phyloP scores from a whole-genome alignment of 1,140 invertebrate species.

The Triops longicaudatus region DNA sequence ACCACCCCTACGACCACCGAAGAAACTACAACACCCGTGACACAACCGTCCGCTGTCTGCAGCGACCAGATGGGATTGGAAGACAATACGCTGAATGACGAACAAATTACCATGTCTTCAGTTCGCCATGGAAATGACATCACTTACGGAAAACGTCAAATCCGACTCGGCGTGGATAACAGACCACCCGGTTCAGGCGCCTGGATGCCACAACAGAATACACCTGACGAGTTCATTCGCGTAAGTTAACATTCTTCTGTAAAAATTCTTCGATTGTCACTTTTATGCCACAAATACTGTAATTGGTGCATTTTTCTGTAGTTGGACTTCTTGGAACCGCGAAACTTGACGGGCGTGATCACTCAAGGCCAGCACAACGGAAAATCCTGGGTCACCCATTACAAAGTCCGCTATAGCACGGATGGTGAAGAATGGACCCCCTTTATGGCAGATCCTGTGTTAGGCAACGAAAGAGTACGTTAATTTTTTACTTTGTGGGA shows the following conservation, averaged over 20 bases:
- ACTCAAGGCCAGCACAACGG: slow-evolving; percentile 54
- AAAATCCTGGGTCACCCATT: slow-evolving; percentile 61
- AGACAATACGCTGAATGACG: slow-evolving; percentile 44
- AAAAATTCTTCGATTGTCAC: not conserved
- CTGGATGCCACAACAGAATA: slow-evolving; percentile 53
- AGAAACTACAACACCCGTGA: slow-evolving; percentile 18
- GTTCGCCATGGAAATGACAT: slow-evolving; percentile 36
- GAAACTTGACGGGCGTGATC: slow-evolving; percentile 66
- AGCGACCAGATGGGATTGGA: slow-evolving; percentile 56
- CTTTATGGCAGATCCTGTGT: slow-evolving; percentile 44
- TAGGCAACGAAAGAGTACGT: not conserved
- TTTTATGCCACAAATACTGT: not conserved
- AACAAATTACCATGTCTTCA: slow-evolving; percentile 51
- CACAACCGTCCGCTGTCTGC: slow-evolving; percentile 39
- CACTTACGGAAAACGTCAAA: slow-evolving; percentile 30
- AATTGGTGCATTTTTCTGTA: slow-evolving; percentile 38
- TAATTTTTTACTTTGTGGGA: slow-evolving; percentile 51
- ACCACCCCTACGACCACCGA: slow-evolving; percentile 17
- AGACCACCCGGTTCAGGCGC: slow-evolving; percentile 36
- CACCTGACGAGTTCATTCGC: slow-evolving; percentile 54
- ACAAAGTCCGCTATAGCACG: slow-evolving; percentile 60
- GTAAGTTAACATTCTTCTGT: slow-evolving; percentile 35
- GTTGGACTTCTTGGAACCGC: slow-evolving; percentile 64
- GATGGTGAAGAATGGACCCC: slow-evolving; percentile 59
- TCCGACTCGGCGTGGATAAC: slow-evolving; percentile 28